These are phyloP conservation scores for Acrossocheilus fasciatus DNA, from an alignment of 2,797 vertebrate genomes.

Conservation along the genomic window DNA sequence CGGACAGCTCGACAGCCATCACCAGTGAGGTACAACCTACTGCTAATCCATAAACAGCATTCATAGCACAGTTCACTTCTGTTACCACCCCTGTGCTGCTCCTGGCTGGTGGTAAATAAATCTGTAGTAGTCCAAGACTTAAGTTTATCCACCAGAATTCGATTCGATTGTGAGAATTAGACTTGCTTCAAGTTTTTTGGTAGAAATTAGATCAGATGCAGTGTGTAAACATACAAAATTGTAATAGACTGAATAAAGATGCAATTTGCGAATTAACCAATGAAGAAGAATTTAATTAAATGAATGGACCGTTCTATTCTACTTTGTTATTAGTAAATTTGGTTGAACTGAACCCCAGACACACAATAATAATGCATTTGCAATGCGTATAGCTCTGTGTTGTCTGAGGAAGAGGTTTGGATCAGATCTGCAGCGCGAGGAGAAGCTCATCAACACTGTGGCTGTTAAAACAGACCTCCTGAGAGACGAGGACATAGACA, in stretches of 20 bases:
- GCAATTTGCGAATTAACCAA: not conserved
- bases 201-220: not conserved
- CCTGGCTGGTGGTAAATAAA: no score
- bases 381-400: not conserved
- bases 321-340: not conserved
- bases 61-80: not conserved
- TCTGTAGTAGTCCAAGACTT: no score
- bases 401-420: not conserved
- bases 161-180: not conserved
- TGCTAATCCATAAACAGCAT: not conserved
- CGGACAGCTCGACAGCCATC: slow-evolving; percentile 84
- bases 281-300: not conserved
- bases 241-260: not conserved
- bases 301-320: not conserved
- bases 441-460: not conserved
- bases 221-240: not conserved
- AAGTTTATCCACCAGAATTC: not conserved
- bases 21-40: slow-evolving; percentile 83
- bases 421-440: not conserved
- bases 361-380: not conserved
- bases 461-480: not conserved
- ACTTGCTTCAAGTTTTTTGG: not conserved
- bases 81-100: not conserved
- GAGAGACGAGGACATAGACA: not conserved
- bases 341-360: not conserved